Evolutionary conservation across 2,113 vertebrate species (phyloP), one percentile per base, ranked within the genome.

Genomic region (Campylomormyrus tamandua): DNA sequence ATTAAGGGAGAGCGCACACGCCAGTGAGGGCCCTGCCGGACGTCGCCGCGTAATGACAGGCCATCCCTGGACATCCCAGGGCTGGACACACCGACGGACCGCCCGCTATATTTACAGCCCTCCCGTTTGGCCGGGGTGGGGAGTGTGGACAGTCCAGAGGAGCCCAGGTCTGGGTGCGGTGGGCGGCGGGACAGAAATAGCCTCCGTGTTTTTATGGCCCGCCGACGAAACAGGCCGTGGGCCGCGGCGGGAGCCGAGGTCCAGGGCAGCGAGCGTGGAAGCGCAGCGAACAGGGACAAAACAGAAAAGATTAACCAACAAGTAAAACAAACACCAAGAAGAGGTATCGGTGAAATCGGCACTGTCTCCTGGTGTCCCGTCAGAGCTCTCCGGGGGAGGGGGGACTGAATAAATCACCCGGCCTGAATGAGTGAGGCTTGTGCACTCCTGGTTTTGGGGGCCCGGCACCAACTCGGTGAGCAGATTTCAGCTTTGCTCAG

Each of bases 181-280:
- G 91, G 94, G 89, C 90, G 93, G 92, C 92, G 89, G 92, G 91
- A 93, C 92, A 87, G 93, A 95, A 96, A 95, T 95, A 96, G 94
- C 94, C 92, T 92, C 93, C 93, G 93, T 92, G 42, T 35, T 87
- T 87, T 87, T 87, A 90, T 89, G 93, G 90, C 89, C 92, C 50
- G 88, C 3, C 5, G 11, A 56, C 87, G 89, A 92, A 90, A 91
- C 90, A 19, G 31, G 49, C 35, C 9, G 45, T 31, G 62, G 62
- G 58, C 8, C 21, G 39, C 52, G n/a, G 90, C 87, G 84, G 89
- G 84, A 92, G 91, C 92, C 92, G 6, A 24, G 83, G 85, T 92
- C 92, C 92, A 66, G 88, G 35, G n/a, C 46, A 15, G 35, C 35
- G 31, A 9, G 53, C 31, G 66, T 13, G 53, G 35, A 88, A 66